These are phyloP conservation scores for Thereva unica DNA, from an alignment of 2,888 invertebrate genomes.

Conservation along the genomic window DNA sequence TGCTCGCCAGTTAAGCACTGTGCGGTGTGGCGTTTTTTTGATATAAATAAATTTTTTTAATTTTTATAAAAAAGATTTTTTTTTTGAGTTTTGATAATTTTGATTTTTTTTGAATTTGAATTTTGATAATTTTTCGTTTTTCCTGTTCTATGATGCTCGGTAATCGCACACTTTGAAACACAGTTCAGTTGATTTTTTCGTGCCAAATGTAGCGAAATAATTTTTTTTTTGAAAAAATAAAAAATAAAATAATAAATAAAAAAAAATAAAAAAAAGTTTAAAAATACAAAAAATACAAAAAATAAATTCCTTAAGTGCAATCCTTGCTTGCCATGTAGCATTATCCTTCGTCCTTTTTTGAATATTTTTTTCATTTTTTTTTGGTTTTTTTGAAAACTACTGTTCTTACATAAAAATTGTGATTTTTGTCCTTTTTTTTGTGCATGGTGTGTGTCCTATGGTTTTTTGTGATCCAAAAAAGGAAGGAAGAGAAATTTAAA, in stretches of 20 bases:
- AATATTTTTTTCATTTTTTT: no score
- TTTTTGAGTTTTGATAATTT: background rate
- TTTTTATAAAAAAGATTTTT: conserved; percentile 5
- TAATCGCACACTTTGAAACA: conserved; percentile 8
- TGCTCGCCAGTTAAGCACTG: conserved; percentile 52
- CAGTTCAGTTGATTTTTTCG: conserved; percentile 9
- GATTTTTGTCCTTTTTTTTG: no score
- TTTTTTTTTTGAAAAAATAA: background rate
- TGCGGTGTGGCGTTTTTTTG: conserved; percentile 46
- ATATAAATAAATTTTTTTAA: background rate
- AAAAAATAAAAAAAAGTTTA: background rate
- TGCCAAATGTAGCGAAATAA: conserved; percentile 25
- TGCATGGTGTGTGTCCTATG: no score
- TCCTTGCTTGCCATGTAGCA: conserved; percentile 21
- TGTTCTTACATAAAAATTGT: no score
- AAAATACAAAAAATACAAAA: background rate
- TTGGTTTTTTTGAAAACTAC: no score
- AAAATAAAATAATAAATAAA: conserved; percentile 3
- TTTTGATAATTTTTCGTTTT: no score
- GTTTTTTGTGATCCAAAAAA: no score
- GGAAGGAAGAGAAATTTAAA: no score
- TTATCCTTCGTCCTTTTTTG: background rate
- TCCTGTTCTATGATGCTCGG: background rate
- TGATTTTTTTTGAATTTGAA: no score
- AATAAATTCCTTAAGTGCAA: background rate